phyloP scores from a whole-genome alignment of 2,113 vertebrate genomes.

The Oncorhynchus kisutch region DNA sequence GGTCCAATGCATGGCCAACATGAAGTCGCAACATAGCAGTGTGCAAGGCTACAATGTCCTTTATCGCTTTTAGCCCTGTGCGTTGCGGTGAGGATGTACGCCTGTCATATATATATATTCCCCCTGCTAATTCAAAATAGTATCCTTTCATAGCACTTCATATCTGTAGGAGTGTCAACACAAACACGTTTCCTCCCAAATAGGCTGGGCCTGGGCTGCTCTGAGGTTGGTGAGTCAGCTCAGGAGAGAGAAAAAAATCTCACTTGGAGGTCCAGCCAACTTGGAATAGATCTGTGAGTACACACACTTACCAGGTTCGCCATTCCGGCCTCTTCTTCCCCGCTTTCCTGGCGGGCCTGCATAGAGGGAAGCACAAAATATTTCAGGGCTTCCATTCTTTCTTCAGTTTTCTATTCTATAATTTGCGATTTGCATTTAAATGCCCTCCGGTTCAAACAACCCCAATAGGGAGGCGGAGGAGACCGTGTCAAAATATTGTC shows the following conservation, averaged over 20 bases:
- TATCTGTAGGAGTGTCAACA: conserved; percentile 27
- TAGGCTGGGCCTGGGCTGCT: conserved; percentile 5
- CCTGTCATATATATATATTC: conserved; percentile 40
- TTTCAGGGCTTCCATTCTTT: conserved; percentile 25
- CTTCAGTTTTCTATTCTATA: conserved; percentile 23
- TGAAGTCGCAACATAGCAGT: conserved; percentile 23
- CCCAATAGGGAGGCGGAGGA: conserved; percentile 15
- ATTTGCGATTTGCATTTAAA: background rate
- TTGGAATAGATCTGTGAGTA: conserved; percentile 14
- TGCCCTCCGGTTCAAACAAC: conserved; percentile 25
- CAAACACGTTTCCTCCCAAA: conserved; percentile 27
- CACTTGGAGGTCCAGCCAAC: conserved; percentile 35
- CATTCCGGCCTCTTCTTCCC: conserved; percentile 94
- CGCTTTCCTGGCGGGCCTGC: conserved; percentile 95
- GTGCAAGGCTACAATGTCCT: conserved; percentile 34
- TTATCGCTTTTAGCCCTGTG: conserved; percentile 53
- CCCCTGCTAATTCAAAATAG: conserved; percentile 56
- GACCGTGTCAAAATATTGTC: conserved; percentile 25
- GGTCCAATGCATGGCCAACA: conserved; percentile 23
- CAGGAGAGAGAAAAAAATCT: conserved; percentile 13
- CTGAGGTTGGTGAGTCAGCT: conserved; percentile 37
- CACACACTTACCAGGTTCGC: conserved; percentile 87
- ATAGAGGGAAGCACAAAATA: conserved; percentile 41
- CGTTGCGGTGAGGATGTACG: conserved; percentile 13
- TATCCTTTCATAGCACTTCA: conserved; percentile 27